Percentiles rank a stretch among this genome's conserved stretches.
phyloP scores from a whole-genome alignment of 2,113 vertebrate species.

The Ammospiza nelsoni region DNA sequence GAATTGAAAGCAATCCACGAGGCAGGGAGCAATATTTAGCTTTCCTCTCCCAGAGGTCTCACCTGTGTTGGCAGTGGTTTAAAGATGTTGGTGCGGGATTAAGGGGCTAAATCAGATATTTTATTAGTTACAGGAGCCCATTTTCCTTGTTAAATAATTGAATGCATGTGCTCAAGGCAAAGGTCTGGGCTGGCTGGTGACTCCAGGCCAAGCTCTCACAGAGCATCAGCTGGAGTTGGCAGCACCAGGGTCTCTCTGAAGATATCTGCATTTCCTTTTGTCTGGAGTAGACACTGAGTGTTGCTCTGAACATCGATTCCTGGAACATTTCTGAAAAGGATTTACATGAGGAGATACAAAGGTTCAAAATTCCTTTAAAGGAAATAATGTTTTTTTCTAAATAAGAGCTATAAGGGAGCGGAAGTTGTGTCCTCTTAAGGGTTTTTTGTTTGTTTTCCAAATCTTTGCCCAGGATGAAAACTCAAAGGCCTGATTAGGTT shows the following conservation, averaged over 20 bases:
- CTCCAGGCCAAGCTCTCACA: background rate
- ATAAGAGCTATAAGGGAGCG: background rate
- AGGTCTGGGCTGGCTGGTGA: background rate
- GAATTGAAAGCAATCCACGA: background rate
- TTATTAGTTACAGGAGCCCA: constrained; percentile 28
- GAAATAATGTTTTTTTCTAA: background rate
- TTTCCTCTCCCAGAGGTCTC: constrained; percentile 45
- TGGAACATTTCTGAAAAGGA: background rate
- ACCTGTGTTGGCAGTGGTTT: constrained; percentile 48
- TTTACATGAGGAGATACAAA: background rate
- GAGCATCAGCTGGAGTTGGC: background rate
- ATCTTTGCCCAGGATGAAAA: background rate
- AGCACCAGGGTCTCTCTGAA: background rate
- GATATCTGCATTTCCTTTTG: background rate
- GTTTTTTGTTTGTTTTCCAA: background rate
- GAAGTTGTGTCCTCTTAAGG: background rate
- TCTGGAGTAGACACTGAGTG: background rate
- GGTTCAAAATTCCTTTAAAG: background rate
- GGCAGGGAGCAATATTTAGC: background rate
- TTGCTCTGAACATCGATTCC: background rate
- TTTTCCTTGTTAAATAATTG: constrained; percentile 44
- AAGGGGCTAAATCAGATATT: constrained; percentile 28
- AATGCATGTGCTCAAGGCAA: background rate
- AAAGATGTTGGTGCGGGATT: constrained; percentile 32
- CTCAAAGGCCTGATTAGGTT: background rate